These are phyloP conservation scores for Montipora foliosa DNA, from an alignment of 64 coral and sea anemone species.

Conservation along the genomic window DNA sequence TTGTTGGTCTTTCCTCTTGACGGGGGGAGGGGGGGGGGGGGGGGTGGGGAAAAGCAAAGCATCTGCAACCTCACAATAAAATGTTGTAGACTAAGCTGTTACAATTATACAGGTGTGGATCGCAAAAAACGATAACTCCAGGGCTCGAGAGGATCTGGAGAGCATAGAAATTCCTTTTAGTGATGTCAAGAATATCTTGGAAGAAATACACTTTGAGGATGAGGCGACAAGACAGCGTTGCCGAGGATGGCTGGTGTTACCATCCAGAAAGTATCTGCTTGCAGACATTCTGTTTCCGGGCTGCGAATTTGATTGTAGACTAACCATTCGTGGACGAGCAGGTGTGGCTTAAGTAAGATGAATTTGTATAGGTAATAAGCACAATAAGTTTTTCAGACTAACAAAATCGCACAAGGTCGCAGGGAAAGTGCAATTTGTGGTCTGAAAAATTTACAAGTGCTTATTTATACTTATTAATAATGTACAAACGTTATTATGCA, in stretches of 20 bases:
- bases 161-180: constrained; percentile 10
- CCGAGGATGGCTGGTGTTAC: background rate
- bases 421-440: too few relatives aligned
- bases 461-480: too few relatives aligned
- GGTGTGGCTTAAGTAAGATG: background rate
- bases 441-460: too few relatives aligned
- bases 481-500: too few relatives aligned
- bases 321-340: background rate
- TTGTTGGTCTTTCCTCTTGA: too few relatives aligned
- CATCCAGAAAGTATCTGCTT: background rate
- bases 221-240: background rate
- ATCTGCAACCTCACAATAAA: too few relatives aligned
- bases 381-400: too few relatives aligned
- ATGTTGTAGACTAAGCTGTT: background rate
- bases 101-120: background rate
- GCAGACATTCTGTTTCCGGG: constrained; percentile 31
- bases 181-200: constrained; percentile 31
- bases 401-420: too few relatives aligned
- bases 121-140: background rate
- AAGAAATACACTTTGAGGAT: constrained; percentile 19
- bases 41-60: too few relatives aligned
- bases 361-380: too few relatives aligned
- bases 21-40: too few relatives aligned
- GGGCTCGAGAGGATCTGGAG: background rate
- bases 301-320: constrained; percentile 38